These are phyloP conservation scores for Conus betulinus DNA, from an alignment of 1,140 invertebrate genomes.

Conservation along the genomic window DNA sequence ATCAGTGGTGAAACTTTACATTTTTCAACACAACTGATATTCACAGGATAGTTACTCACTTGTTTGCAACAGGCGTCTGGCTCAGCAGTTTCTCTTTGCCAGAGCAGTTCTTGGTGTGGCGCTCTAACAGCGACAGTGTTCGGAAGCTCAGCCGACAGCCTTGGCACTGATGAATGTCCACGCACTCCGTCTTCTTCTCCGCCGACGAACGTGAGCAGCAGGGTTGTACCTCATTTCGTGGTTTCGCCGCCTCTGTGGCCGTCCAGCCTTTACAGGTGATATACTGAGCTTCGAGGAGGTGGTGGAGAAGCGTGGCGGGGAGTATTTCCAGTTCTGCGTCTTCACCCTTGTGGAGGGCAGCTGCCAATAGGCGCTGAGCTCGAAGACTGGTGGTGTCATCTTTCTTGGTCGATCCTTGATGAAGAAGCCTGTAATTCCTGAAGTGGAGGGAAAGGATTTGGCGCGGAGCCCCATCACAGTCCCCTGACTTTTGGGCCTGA, in stretches of 20 bases:
- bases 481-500: background rate
- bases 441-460: background rate
- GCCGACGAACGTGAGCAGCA: conserved; percentile 60
- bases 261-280: background rate
- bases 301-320: background rate
- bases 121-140: conserved; percentile 65
- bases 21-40: too few species aligned
- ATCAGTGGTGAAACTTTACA: too few species aligned
- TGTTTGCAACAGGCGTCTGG: conserved; percentile 53
- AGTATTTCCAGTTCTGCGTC: conserved; percentile 20
- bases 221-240: conserved; percentile 66
- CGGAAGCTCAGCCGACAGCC: conserved; percentile 68
- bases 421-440: background rate
- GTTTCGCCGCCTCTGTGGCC: conserved; percentile 43
- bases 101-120: conserved; percentile 67
- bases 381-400: background rate
- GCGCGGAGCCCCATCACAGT: background rate
- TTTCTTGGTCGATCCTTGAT: background rate
- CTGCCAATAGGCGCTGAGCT: background rate
- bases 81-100: conserved; percentile 65
- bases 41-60: conserved; percentile 28
- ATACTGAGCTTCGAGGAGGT: background rate
- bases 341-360: background rate
- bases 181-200: conserved; percentile 62
- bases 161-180: conserved; percentile 67